Evolutionary conservation across 2,797 vertebrate genomes (phyloP).

Genomic region (Rhinella marina): DNA sequence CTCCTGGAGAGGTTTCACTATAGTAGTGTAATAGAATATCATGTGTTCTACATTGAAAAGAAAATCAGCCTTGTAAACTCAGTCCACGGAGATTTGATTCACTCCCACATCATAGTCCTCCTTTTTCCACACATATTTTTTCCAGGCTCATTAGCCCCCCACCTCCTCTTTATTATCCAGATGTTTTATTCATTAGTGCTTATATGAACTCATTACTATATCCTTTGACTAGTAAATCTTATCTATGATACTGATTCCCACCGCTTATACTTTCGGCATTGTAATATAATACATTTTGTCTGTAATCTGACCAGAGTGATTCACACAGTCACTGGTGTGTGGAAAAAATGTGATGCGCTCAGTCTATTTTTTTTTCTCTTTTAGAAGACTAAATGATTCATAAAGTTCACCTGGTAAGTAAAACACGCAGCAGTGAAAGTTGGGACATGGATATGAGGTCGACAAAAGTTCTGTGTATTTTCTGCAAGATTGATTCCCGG

Average conservation of each 20-base stretch:
- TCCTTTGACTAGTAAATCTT: not conserved
- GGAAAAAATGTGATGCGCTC: conserved; percentile 41
- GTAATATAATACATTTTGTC: not conserved
- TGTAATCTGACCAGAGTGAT: conserved; percentile 12
- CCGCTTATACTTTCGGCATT: not conserved
- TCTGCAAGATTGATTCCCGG: conserved; percentile 19
- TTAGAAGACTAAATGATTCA: conserved; percentile 31
- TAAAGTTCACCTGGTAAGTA: conserved; percentile 32
- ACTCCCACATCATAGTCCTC: not conserved
- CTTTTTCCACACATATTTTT: not conserved
- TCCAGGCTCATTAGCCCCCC: not conserved
- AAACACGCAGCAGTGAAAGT: conserved; percentile 6
- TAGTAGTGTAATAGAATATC: not conserved
- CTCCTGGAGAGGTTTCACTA: not conserved
- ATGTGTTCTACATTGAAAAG: not conserved
- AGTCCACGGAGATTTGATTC: not conserved
- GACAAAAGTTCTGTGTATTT: not conserved
- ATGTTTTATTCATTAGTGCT: not conserved
- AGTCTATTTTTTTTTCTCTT: not conserved
- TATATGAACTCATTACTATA: not conserved
- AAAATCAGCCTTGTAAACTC: not conserved
- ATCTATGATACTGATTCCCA: not conserved
- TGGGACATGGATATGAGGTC: not conserved
- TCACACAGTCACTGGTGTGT: conserved; percentile 15
- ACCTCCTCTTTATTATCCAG: not conserved